Conservation (phyloP, 2,888 invertebrate species). For the Limnephilus lunatus region DNA sequence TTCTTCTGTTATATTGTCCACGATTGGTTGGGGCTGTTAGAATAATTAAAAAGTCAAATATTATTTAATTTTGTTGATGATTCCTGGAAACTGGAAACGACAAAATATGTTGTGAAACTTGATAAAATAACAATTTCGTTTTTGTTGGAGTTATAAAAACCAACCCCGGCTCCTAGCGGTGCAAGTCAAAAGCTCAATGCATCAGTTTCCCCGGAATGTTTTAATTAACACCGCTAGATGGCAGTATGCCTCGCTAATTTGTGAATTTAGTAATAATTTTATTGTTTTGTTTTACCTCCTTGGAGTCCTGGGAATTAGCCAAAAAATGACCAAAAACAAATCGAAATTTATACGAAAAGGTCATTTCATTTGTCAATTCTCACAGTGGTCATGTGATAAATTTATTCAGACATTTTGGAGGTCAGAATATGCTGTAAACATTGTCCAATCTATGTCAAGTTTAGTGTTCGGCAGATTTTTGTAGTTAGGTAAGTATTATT, state of each 20-base stretch:
- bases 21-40: conserved; percentile 82
- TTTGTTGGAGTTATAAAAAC: too few relatives aligned
- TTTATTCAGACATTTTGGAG: neutral
- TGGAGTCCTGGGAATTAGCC: neutral
- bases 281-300: neutral
- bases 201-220: neutral
- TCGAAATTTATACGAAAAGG: neutral
- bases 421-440: neutral
- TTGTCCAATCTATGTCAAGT: neutral
- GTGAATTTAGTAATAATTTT: too few relatives aligned
- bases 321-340: neutral
- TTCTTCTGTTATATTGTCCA: conserved; percentile 85
- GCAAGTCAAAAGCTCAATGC: neutral
- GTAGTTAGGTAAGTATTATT: too few relatives aligned
- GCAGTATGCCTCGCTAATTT: neutral
- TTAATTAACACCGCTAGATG: neutral
- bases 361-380: neutral
- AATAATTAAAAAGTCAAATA: neutral
- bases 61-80: neutral
- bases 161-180: neutral
- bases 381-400: neutral
- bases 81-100: neutral
- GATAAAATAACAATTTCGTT: too few relatives aligned
- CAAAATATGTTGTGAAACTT: too few relatives aligned
- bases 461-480: neutral